These are phyloP conservation scores for Rutpela maculata DNA, from an alignment of 2,888 invertebrate genomes.

Conservation along the genomic window DNA sequence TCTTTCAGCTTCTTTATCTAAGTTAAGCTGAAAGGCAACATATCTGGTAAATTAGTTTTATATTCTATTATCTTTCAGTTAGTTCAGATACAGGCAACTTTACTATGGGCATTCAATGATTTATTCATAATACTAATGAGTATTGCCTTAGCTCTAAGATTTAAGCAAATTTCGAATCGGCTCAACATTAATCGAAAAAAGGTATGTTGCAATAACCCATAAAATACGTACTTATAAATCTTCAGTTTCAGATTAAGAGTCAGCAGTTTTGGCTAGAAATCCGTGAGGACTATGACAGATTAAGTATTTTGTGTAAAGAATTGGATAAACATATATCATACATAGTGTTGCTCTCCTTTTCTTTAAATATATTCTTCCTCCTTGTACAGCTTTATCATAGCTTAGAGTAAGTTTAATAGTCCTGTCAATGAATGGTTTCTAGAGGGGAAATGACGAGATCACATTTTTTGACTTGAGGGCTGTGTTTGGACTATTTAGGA, in stretches of 20 bases:
- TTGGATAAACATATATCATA: conserved; percentile 57
- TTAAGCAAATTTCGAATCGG: conserved; percentile 64
- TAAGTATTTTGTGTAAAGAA: conserved; percentile 55
- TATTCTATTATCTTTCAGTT: conserved; percentile 58
- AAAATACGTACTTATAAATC: conserved; percentile 12
- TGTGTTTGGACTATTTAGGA: no score
- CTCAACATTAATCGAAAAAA: conserved; percentile 52
- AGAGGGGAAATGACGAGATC: no score
- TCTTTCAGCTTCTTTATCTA: no score
- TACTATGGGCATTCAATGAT: conserved; percentile 68
- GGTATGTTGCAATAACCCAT: conserved; percentile 47
- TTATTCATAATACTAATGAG: conserved; percentile 68
- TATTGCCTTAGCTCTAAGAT: conserved; percentile 63
- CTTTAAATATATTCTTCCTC: conserved; percentile 58
- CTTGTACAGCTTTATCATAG: conserved; percentile 60
- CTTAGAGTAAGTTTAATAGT: conserved; percentile 52
- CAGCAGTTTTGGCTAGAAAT: conserved; percentile 55
- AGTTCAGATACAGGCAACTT: conserved; percentile 60
- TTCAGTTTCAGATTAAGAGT: conserved; percentile 48
- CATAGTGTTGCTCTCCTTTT: conserved; percentile 59
- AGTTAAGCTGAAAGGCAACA: no score
- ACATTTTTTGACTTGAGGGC: no score
- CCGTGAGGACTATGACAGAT: conserved; percentile 59
- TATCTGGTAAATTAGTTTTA: no score
- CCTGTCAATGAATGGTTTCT: no score